Evolutionary conservation across 2,113 vertebrate species (phyloP).

Genomic region (Phalacrocorax pelagicus): DNA sequence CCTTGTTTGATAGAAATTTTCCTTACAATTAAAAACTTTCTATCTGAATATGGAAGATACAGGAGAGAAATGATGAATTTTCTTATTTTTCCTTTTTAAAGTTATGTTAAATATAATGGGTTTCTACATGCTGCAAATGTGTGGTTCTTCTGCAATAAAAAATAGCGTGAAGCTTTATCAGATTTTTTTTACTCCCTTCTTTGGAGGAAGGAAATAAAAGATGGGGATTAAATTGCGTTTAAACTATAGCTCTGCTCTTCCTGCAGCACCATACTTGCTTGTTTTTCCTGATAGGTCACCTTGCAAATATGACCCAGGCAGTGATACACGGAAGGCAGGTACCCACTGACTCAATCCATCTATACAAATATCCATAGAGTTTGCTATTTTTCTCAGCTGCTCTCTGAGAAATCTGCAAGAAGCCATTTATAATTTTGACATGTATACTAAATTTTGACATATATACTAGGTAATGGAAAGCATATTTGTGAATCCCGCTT

Average conservation of each 20-base stretch:
- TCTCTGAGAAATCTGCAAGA: neutral
- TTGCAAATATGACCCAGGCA: neutral
- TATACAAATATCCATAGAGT: neutral
- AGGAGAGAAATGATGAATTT: neutral
- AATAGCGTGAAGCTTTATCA: neutral
- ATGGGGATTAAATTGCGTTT: neutral
- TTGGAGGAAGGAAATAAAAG: neutral
- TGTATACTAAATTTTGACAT: neutral
- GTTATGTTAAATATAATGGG: neutral
- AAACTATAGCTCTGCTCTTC: neutral
- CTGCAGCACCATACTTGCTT: neutral
- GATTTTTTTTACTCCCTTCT: neutral
- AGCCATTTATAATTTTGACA: slow-evolving; percentile 15
- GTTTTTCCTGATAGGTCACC: neutral
- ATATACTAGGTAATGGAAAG: neutral
- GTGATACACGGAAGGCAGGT: neutral
- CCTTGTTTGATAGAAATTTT: neutral
- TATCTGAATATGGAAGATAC: neutral
- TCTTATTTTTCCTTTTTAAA: neutral
- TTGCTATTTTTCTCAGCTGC: slow-evolving; percentile 33
- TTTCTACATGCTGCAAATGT: neutral
- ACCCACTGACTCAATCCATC: neutral
- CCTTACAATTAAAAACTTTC: neutral
- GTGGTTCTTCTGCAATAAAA: neutral
- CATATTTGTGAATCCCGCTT: neutral